Evolutionary conservation across 2,113 vertebrate species (phyloP), one percentile per base, ranked within the genome.

Genomic region (Cyprinodon brontotheroides): DNA sequence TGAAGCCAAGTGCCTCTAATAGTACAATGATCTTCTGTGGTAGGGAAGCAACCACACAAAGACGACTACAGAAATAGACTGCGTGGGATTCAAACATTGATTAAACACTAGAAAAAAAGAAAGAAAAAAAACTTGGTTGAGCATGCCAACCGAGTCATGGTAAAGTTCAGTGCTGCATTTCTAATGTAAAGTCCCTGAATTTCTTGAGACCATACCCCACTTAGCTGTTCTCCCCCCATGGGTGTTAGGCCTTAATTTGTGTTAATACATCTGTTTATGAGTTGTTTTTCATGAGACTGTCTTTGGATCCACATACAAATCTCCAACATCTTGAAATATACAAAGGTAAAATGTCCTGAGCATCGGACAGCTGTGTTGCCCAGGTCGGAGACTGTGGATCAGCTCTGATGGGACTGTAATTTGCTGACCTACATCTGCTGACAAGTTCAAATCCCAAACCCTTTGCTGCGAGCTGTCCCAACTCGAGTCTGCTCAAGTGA

Each of bases 351-450:
- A 53, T 61, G 11, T 73, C 63, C 79, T 83, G 67, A 78, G 62
- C 61, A 48, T 62, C 3, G 37, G 68, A 68, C 61, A 76, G 71
- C 64, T 17, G 74, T 71, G 78, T 37, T 61, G 66, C 61, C 78
- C 73, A 81, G 82, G 70, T 87, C 74, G 82, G 50, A 79, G 68
- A 68, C 61, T 84, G 80, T 79, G 77, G 79, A 86, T 77, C 67
- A 29, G 79, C 71, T 86, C 84, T 77, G 71, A 45, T 72, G 75
- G 82, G 78, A 84, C 86, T 45, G 10, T n/a, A 84, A 88, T 80
- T 78, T 86, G 86, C 89, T 91, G 89, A 91, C 83, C 87, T 86
- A 90, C 79, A 91, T 89, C 88, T 88, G 87, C 86, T 90, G 89
- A 91, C 91, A 77, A 85, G 81, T 84, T 75, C 82, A 85, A 84